Conservation (phyloP, 2,113 vertebrate genomes). For the Puntigrus tetrazona region DNA sequence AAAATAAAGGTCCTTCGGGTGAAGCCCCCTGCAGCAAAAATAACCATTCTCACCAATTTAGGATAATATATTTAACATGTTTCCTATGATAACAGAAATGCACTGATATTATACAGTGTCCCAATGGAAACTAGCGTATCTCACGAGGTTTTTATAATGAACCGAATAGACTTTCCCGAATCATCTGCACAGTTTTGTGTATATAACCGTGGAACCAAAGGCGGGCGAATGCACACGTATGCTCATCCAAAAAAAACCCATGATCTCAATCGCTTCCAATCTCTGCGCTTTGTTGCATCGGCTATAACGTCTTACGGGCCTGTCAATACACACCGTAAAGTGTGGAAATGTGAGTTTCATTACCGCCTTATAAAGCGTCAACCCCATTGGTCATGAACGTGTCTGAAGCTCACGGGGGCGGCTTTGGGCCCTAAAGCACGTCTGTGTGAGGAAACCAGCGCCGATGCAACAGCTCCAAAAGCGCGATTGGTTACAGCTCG, state of each 20-base stretch:
- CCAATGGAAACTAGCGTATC: too few species aligned
- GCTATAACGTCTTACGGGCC: conserved; percentile 8
- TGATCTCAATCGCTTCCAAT: background rate
- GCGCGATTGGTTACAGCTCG: conserved; percentile 43
- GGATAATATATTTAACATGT: background rate
- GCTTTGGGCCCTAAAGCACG: conserved; percentile 9
- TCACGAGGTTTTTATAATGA: too few species aligned
- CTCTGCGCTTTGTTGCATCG: background rate
- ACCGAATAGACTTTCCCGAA: background rate
- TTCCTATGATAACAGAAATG: background rate
- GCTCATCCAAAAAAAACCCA: background rate
- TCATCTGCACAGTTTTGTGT: background rate
- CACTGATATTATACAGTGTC: background rate
- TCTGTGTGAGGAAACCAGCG: conserved; percentile 7
- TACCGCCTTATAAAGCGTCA: conserved; percentile 30
- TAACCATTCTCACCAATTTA: background rate
- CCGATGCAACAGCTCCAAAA: conserved; percentile 22
- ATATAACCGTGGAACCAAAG: background rate
- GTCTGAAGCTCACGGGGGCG: background rate
- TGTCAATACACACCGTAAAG: background rate
- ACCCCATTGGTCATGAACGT: conserved; percentile 30
- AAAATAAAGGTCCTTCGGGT: background rate
- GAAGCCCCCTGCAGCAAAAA: background rate
- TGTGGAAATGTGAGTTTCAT: conserved; percentile 36
- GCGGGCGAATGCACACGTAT: background rate